These are phyloP conservation scores for Ctenicera cuprea DNA, from an alignment of 2,888 invertebrate species.

Conservation along the genomic window DNA sequence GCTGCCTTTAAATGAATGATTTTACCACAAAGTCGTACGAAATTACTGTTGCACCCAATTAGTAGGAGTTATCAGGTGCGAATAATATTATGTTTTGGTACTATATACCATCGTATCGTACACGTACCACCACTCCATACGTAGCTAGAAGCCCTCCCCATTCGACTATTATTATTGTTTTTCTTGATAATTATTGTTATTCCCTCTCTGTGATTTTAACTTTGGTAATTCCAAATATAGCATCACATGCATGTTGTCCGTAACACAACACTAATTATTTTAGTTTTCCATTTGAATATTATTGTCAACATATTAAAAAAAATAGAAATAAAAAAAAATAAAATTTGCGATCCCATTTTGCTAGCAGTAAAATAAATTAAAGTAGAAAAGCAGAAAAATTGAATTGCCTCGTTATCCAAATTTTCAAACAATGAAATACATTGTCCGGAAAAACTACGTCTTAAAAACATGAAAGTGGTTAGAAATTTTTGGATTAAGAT, in stretches of 20 bases:
- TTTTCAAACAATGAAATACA: too few species aligned
- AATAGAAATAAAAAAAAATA: too few species aligned
- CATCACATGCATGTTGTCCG: too few species aligned
- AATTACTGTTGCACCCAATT: slow-evolving; percentile 26
- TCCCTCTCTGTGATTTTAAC: background rate
- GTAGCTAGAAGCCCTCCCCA: background rate
- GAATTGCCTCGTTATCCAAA: too few species aligned
- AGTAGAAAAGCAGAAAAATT: too few species aligned
- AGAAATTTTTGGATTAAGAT: background rate
- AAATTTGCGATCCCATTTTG: too few species aligned
- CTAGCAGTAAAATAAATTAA: too few species aligned
- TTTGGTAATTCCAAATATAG: background rate
- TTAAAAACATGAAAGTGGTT: background rate
- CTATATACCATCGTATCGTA: slow-evolving; percentile 12
- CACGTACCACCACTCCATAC: slow-evolving; percentile 5
- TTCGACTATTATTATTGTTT: background rate
- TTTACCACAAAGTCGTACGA: background rate
- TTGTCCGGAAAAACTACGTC: too few species aligned
- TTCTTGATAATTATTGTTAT: slow-evolving; percentile 4
- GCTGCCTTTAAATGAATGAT: background rate
- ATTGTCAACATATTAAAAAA: too few species aligned
- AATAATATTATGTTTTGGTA: slow-evolving; percentile 23
- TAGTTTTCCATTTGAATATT: too few species aligned
- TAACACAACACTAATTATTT: too few species aligned
- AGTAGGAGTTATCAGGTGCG: slow-evolving; percentile 26